Conservation (phyloP, 2,888 invertebrate species). For the Venustoraphidia nigricollis region DNA sequence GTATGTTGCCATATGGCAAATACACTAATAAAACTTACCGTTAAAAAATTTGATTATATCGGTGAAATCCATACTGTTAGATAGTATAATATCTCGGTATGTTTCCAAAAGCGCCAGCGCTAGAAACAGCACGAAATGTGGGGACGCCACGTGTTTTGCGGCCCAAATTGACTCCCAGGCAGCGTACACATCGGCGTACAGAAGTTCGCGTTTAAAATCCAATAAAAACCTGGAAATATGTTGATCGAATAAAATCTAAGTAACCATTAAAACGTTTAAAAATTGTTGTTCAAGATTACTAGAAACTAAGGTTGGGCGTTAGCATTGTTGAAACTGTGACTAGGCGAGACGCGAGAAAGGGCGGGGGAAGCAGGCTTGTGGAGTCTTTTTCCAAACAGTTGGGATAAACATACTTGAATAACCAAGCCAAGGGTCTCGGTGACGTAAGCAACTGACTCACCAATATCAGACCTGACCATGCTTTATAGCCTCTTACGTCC, state of each 20-base stretch:
- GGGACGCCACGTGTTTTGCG: slow-evolving; percentile 71
- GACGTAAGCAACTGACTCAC: no score
- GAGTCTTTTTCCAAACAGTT: no score
- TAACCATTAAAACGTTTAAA: background rate
- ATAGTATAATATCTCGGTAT: slow-evolving; percentile 85
- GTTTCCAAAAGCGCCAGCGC: slow-evolving; percentile 83
- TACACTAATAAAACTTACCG: slow-evolving; percentile 41
- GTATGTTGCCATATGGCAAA: no score
- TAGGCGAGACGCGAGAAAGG: no score
- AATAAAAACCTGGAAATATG: slow-evolving; percentile 46
- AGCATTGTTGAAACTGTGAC: no score
- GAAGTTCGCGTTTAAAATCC: slow-evolving; percentile 87
- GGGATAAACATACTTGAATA: no score
- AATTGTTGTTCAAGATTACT: no score
- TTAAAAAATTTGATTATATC: slow-evolving; percentile 98
- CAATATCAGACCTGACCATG: no score
- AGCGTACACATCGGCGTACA: slow-evolving; percentile 85
- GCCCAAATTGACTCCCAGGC: slow-evolving; percentile 97
- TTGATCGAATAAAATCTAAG: background rate
- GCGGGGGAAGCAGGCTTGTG: no score
- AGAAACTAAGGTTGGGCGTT: no score
- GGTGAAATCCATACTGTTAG: slow-evolving; percentile 95
- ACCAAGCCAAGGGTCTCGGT: no score
- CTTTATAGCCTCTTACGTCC: no score
- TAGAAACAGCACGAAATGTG: slow-evolving; percentile 84